Conservation (phyloP, 1,140 invertebrate genomes). For the Heliconius melpomene region DNA sequence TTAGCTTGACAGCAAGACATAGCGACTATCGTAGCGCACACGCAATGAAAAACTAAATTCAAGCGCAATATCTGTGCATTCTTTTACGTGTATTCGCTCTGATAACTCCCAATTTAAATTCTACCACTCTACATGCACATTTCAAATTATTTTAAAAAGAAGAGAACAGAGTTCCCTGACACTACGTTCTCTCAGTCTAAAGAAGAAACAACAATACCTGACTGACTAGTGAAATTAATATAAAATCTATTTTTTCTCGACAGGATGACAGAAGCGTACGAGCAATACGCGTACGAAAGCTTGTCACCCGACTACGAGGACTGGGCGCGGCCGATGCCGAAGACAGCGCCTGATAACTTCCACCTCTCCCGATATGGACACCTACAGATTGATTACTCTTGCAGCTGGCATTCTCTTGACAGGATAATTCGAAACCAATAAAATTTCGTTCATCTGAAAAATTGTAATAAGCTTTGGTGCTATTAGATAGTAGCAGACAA, state of each 20-base stretch:
- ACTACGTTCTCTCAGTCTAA: too few species aligned
- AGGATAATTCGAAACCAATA: slow-evolving; percentile 83
- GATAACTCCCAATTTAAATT: too few species aligned
- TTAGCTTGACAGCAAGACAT: too few species aligned
- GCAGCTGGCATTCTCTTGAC: slow-evolving; percentile 86
- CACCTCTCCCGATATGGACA: slow-evolving; percentile 86
- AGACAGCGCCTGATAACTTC: slow-evolving; percentile 81
- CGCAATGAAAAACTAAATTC: too few species aligned
- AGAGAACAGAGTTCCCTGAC: too few species aligned
- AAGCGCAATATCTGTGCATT: too few species aligned
- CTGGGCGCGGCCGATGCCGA: slow-evolving; percentile 72
- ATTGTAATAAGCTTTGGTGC: neutral
- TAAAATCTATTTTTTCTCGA: slow-evolving; percentile 33
- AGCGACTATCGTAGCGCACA: too few species aligned
- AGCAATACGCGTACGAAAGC: slow-evolving; percentile 73
- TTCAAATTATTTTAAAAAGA: too few species aligned
- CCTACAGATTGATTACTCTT: slow-evolving; percentile 88
- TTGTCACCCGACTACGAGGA: slow-evolving; percentile 72
- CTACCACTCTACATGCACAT: too few species aligned
- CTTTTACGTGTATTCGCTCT: too few species aligned
- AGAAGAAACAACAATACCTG: too few species aligned
- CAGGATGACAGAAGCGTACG: slow-evolving; percentile 74
- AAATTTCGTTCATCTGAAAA: neutral
- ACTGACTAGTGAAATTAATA: neutral
- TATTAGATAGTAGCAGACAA: neutral